Base-by-base conservation (phyloP, 2,888 invertebrate genomes). In the Acanthococcus lagerstroemiae region DNA sequence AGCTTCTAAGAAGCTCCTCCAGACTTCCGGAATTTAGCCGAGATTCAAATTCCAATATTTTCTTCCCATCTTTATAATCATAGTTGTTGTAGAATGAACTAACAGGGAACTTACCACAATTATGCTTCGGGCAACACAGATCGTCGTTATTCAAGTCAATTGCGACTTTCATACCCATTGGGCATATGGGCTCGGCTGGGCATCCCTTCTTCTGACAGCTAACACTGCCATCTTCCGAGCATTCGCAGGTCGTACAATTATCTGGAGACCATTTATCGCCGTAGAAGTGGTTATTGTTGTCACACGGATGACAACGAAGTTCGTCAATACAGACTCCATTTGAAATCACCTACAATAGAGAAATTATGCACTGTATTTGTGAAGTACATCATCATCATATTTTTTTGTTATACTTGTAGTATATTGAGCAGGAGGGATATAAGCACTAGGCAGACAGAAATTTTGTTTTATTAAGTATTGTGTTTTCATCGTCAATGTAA, bases 191-290 rank as follows among this genome's bases (percentile, higher is more conserved):
- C 54, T 80, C 80, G 19, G 78, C 73, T 71, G 77, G 80, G 73
- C 82, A 85, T 50, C 79, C 78, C 63, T 80, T 81, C 25, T 80
- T 81, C n/a, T 82, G 80, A 74, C 90, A 90, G 56, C 80, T 76
- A 24, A 84, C 80, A 69, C 77, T 78, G 19, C 70, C 70, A 70
- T 83, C 78, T 74, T 79, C 60, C n/a, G 74, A 69, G 74, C 91
- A 91, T 26, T 79, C 77, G 73, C 91, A 91, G 21, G 77, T 80
- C 0, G 86, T 88, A 74, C 91, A 91, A 44, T 84, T 83, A 72
- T 88, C 85, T 27, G 78, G 79, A 72, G 81, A 78, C 87, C 87
- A 88, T 45, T 77, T 76, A 68, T 87, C 83, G 66, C 87, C 89
- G 68, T 81, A 76, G 66, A 80, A 81, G 73, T 88, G 88, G 25